Conservation (phyloP, 2,797 vertebrate genomes). For the Danio albolineatus region DNA sequence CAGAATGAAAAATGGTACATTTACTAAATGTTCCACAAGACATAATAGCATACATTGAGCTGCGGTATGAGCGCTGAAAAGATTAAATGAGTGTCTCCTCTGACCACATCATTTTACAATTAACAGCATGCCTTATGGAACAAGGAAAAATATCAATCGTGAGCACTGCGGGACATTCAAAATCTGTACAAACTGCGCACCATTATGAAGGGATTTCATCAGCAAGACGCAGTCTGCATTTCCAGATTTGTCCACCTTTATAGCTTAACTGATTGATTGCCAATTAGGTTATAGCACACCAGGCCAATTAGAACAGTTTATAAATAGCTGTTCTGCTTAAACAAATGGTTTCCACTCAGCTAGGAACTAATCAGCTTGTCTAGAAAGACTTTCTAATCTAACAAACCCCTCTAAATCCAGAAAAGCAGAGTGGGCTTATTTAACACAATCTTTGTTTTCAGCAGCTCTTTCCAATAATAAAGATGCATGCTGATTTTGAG, state of each 20-base stretch:
- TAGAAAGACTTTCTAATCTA: too few species aligned
- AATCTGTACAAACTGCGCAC: not conserved
- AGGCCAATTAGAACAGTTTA: not conserved
- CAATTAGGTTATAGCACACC: not conserved
- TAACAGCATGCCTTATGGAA: not conserved
- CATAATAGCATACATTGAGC: slow-evolving; percentile 3
- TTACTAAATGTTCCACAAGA: slow-evolving; percentile 24
- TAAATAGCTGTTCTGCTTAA: not conserved
- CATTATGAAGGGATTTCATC: not conserved
- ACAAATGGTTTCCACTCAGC: too few species aligned
- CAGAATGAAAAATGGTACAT: slow-evolving; percentile 10
- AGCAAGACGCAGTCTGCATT: not conserved
- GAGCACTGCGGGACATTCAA: not conserved
- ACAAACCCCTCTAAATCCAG: too few species aligned
- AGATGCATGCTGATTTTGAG: too few species aligned
- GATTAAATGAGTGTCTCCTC: slow-evolving; percentile 2
- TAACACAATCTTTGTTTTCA: too few species aligned
- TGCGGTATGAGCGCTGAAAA: not conserved
- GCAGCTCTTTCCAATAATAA: too few species aligned
- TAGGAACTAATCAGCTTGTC: too few species aligned
- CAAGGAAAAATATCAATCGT: not conserved
- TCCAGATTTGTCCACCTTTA: not conserved
- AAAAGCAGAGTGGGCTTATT: too few species aligned
- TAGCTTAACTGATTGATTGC: not conserved
- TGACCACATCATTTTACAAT: slow-evolving; percentile 7